These are phyloP conservation scores for Pampusana beccarii DNA, from an alignment of 2,113 vertebrate species.

Conservation along the genomic window DNA sequence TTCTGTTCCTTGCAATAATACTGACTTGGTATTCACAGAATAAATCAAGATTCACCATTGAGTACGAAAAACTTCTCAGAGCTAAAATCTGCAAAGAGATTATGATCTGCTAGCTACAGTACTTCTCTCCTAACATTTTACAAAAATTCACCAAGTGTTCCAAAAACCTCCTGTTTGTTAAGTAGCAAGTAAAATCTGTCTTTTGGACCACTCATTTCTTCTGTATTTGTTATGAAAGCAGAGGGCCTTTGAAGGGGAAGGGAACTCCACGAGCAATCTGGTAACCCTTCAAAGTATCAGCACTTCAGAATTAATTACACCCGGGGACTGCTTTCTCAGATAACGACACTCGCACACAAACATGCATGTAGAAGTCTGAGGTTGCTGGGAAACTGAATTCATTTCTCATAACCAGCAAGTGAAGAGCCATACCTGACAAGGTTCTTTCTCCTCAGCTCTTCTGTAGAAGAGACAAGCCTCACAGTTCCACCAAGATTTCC, in stretches of 20 bases:
- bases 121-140: not conserved
- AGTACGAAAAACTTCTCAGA: not conserved
- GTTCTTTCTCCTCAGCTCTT: not conserved
- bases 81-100: not conserved
- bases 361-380: not conserved
- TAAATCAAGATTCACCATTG: not conserved
- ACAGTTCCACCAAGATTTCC: not conserved
- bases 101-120: not conserved
- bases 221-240: not conserved
- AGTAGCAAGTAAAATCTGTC: not conserved
- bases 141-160: not conserved
- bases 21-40: not conserved
- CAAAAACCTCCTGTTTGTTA: not conserved
- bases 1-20: not conserved
- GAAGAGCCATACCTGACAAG: not conserved
- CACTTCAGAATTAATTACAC: not conserved
- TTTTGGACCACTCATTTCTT: not conserved
- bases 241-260: no score
- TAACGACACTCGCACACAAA: not conserved
- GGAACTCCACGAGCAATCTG: fast-evolving
- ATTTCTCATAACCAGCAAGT: not conserved
- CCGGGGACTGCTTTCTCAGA: not conserved
- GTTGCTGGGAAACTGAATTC: not conserved
- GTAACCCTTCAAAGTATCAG: not conserved
- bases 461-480: fast-evolving